Base-by-base conservation (phyloP, 2,113 vertebrate species). In the Nothoprocta perdicaria region DNA sequence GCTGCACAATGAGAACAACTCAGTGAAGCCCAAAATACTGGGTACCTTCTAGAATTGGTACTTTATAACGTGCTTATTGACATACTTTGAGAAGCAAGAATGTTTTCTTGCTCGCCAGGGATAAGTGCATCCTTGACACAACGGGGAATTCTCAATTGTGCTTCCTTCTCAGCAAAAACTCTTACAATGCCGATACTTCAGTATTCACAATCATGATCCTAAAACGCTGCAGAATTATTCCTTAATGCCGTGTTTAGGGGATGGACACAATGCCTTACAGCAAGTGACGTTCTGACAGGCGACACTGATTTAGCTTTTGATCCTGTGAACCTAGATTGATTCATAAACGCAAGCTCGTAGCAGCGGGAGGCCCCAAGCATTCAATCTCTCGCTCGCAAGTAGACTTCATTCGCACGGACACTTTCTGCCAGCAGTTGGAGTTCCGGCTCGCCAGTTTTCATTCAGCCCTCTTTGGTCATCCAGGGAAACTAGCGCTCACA, bases 381-480 rank as follows among this genome's bases (percentile, higher is more conserved):
- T 71, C 50, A 1, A 52, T 91, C 87, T 62, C 45, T 91, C 38
- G 11, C 91, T 85, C 75, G 52, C 75, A 78, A 61, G 71, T 52
- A 91, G 62, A 65, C 60, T 86, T 57, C 91, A 61, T 75, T 86
- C 35, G 38, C 53, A 35, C 43, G 22, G 61, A 93, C 82, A 50
- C 57, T 72, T 75, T 75, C 85, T 88, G 68, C 85, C 92, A 93
- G 29, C 35, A 48, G 48, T 77, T 80, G 72, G 31, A 68, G 33
- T 53, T 89, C 65, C 43, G 88, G 35, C 80, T 78, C 68, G 76
- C 76, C 46, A 23, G 41, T 83, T 91, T 88, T 24, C 80, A 72
- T 84, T 89, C 27, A 27, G 40, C 52, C 33, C 5, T 48, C 78
- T 82, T 52, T 48, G 57, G 61, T 72, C 68, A 78, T 53, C 35